Evolutionary conservation across 2,888 invertebrate species (phyloP).

Genomic region (Lycaena phlaeas): DNA sequence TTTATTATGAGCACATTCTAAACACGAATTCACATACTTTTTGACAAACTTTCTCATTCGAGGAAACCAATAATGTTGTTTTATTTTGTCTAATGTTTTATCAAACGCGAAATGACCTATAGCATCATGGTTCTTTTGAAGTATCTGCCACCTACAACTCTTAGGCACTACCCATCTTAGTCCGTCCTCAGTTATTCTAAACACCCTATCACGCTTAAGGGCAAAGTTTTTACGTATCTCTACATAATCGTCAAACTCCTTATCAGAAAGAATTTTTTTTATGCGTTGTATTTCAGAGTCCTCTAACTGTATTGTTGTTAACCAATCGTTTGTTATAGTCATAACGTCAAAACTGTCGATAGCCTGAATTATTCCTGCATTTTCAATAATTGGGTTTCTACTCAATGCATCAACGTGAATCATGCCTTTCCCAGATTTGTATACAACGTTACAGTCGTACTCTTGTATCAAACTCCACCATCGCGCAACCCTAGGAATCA

Average conservation of each 20-base stretch:
- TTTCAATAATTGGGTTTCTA: no score
- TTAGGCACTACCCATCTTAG: slow-evolving; percentile 24
- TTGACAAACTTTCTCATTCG: slow-evolving; percentile 20
- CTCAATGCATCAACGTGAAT: slow-evolving; percentile 13
- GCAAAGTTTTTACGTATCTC: no score
- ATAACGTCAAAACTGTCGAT: no score
- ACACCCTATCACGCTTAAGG: no score
- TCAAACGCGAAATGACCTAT: slow-evolving; percentile 19
- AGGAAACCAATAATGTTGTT: slow-evolving; percentile 21
- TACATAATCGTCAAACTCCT: no score
- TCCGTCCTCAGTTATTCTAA: no score
- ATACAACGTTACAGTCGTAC: slow-evolving; percentile 11
- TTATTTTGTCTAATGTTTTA: slow-evolving; percentile 18
- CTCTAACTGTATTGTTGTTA: no score
- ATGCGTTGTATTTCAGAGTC: no score
- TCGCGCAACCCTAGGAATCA: not conserved
- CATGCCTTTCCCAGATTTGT: slow-evolving; percentile 9
- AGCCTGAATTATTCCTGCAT: no score
- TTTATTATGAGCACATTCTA: slow-evolving; percentile 20
- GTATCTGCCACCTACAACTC: slow-evolving; percentile 20
- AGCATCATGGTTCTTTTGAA: slow-evolving; percentile 21
- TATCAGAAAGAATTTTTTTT: no score
- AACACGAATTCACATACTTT: slow-evolving; percentile 19
- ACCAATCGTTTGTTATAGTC: no score
- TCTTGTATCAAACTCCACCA: not conserved